phyloP scores from a whole-genome alignment of 2,888 invertebrate species.

The Heliconius erato region DNA sequence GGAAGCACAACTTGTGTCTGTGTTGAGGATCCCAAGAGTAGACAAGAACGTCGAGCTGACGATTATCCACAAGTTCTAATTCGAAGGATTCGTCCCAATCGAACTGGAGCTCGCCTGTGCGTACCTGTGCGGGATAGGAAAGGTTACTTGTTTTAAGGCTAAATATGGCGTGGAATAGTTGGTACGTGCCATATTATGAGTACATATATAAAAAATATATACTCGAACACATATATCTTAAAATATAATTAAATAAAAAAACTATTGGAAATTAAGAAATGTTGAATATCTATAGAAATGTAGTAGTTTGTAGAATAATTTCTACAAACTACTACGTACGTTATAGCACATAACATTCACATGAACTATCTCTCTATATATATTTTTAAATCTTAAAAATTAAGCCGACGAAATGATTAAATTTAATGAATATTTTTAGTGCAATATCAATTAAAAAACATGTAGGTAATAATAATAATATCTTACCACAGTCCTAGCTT shows the following conservation, averaged over 20 bases:
- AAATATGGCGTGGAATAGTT: no score
- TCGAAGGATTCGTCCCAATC: slow-evolving; percentile 99
- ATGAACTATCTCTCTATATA: no score
- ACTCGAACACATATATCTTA: not conserved
- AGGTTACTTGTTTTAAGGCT: not conserved
- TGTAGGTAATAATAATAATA: not conserved
- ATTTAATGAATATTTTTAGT: not conserved
- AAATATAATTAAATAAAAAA: no score
- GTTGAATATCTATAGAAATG: no score
- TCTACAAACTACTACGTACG: no score
- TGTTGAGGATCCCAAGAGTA: slow-evolving; percentile 99
- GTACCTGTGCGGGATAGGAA: slow-evolving; percentile 81
- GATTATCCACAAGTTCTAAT: slow-evolving; percentile 96
- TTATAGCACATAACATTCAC: not conserved
- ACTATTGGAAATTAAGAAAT: not conserved
- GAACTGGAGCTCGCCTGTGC: slow-evolving; percentile 98
- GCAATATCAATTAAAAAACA: no score
- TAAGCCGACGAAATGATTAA: not conserved
- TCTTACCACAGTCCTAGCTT: slow-evolving; percentile 95
- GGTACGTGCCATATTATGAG: no score
- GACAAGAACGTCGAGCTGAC: slow-evolving; percentile 97
- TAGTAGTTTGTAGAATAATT: no score
- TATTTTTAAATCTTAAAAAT: not conserved
- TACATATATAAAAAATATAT: not conserved
- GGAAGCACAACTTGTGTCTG: slow-evolving; percentile 97